A percentile compares a stretch with the other conserved stretches of the same genome.
These are phyloP conservation scores for Nebria salina DNA, from an alignment of 2,888 invertebrate species.

Conservation along the genomic window DNA sequence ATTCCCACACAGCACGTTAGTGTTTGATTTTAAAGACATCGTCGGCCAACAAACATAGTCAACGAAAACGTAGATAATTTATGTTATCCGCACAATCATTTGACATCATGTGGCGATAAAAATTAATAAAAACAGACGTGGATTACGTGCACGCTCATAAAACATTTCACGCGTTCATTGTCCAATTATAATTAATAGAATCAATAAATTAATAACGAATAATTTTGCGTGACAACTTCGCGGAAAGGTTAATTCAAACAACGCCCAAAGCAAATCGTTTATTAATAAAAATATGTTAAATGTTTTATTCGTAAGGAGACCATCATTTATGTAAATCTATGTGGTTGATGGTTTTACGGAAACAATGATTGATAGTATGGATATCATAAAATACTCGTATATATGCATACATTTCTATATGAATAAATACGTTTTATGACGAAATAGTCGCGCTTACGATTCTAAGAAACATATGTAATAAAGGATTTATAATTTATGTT, in stretches of 20 bases:
- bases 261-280: background rate
- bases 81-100: constrained; percentile 36
- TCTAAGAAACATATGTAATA: constrained; percentile 5
- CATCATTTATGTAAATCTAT: no score
- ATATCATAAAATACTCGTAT: background rate
- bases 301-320: background rate
- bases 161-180: constrained; percentile 40
- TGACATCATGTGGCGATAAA: constrained; percentile 40
- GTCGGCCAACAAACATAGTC: background rate
- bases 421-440: constrained; percentile 19
- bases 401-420: background rate
- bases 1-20: constrained; percentile 5
- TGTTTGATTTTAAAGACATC: background rate
- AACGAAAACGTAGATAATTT: constrained; percentile 17
- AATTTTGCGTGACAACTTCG: constrained; percentile 9
- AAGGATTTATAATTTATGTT: background rate
- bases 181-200: constrained; percentile 42
- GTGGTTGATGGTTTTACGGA: background rate
- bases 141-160: constrained; percentile 20
- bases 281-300: background rate
- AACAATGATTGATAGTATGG: constrained; percentile 5
- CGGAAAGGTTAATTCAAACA: constrained; percentile 15
- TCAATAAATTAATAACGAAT: constrained; percentile 40
- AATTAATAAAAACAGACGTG: constrained; percentile 44
- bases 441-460: background rate